Evolutionary conservation across 1,140 invertebrate species (phyloP), one percentile per base, ranked within the genome.

Genomic region (Nebria ingens): DNA sequence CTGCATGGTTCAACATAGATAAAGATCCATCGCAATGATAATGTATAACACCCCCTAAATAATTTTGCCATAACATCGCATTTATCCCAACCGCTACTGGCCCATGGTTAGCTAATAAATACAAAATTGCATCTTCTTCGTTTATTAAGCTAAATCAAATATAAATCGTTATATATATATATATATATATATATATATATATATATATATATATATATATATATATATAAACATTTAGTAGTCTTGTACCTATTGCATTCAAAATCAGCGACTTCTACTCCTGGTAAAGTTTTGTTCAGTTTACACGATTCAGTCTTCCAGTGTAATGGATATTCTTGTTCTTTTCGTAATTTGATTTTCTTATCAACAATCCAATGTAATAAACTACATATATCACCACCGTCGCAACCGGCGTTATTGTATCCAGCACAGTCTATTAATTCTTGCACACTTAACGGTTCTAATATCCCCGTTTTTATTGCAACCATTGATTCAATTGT

Each of bases 1-100:
- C 87, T 1, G 90, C 89, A 69, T 93, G 91, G 72, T 93, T 93
- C 20, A 84, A 66, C 61, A 81, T 81, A 13, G 75, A 70, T 1
- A 75, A 68, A 13, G 72, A 69, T 2, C 77, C 77, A 49, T 82
- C 79, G 72, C 89, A 92, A 63, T 91, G 84, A 65, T 79, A 88
- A 63, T 90, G 84, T 64, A 94, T 89, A 25, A 92, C 79, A 1
- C 91, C 91, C 0, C 87, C 89, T 4, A 91, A 73, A 68, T 93
- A 93, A 68, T 91, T 85, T 66, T 92, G 87, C 91, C 91, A 94
- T 1, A 83, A 83, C 12, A 85, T 73, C 1, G 89, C 89, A 73
- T 93, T 92, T 0, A 93, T 85, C 0, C 86, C 86, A 1, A 81
- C 87, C 0, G 83, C 77, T 0, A 93, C 77, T 1, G 90, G 91